Evolutionary conservation across 2,888 invertebrate species (phyloP), one percentile per base, ranked within the genome.

Genomic region (Hoplodrina blanda): DNA sequence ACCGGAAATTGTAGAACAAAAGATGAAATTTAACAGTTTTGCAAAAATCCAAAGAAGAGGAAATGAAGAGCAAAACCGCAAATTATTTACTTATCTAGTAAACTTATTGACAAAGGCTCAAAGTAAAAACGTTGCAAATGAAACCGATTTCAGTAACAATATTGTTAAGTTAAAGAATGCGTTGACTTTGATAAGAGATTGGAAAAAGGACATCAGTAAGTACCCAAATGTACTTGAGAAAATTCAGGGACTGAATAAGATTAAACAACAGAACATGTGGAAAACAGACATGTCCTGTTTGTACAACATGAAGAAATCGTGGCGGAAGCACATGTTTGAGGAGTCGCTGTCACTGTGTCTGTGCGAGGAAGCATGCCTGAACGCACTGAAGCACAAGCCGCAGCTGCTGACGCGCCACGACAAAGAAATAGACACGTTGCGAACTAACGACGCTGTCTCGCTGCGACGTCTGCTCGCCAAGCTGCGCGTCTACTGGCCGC

Each of bases 351-450:
- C 80, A 13, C 62, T 93, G 59, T 78, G 76, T 30, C 87, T 89
- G 1, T 80, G 75, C 46, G 89, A 90, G 82, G 84, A 85, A 59
- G 85, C 87, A 7, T 93, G 90, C 64, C 19, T 94, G 6, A 94
- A 94, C 78, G 93, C 89, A 5, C 78, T 95, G 20, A 94, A 94
- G 78, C 92, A 94, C 76, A 88, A 91, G 33, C 89, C 94, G 7
- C 80, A 80, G 13, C 55, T 94, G n/a, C 76, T 95, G n/a, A 62
- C 67, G 19, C 83, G 83, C 15, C 78, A 90, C 65, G 83, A 87
- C 46, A 73, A 74, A 4, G 85, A 89, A 33, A 67, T 93, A 13
- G 76, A 85, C 10, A 67, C 75, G 0, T 73, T 93, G 52, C 87
- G 84, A 68, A 80, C 82, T 20, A 86, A 89, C 25, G 88, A 93